phyloP scores from a whole-genome alignment of 2,888 invertebrate species.

The Mesoligia furuncula region DNA sequence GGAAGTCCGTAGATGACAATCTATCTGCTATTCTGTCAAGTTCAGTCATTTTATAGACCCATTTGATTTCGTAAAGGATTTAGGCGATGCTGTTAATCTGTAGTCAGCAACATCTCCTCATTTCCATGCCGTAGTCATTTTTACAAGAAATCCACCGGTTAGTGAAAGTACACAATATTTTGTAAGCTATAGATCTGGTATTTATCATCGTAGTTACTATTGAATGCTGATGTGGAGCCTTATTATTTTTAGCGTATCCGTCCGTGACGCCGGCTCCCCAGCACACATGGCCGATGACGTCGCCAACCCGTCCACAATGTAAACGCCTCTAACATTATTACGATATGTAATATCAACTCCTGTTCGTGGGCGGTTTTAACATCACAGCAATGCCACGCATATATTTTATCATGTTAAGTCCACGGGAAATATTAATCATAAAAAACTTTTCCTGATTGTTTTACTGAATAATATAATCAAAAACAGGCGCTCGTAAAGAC shows the following conservation, averaged over 20 bases:
- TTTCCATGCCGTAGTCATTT: not conserved
- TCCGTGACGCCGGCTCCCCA: slow-evolving; percentile 65
- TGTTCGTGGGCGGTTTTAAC: slow-evolving; percentile 33
- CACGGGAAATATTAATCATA: slow-evolving; percentile 54
- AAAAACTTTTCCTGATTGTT: slow-evolving; percentile 26
- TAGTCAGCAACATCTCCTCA: not conserved
- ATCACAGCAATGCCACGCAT: slow-evolving; percentile 26
- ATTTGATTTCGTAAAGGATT: not conserved
- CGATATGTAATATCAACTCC: slow-evolving; percentile 31
- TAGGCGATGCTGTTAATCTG: not conserved
- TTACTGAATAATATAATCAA: slow-evolving; percentile 21
- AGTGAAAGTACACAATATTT: slow-evolving; percentile 26
- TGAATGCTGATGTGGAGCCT: slow-evolving; percentile 58
- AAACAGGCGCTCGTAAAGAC: slow-evolving; percentile 39
- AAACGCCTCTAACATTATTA: slow-evolving; percentile 42
- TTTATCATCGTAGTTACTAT: slow-evolving; percentile 34
- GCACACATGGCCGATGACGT: slow-evolving; percentile 79
- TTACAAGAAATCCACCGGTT: not conserved
- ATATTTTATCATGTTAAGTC: slow-evolving; percentile 33
- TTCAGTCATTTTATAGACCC: not conserved
- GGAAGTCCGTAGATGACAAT: not conserved
- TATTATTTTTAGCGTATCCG: slow-evolving; percentile 77
- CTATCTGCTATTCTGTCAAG: not conserved
- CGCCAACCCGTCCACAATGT: slow-evolving; percentile 60
- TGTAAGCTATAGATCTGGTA: slow-evolving; percentile 23